Percentiles rank a stretch among this genome's conserved stretches.
These are phyloP conservation scores for Notocelia uddmanniana DNA, from an alignment of 2,888 invertebrate species.

Conservation along the genomic window DNA sequence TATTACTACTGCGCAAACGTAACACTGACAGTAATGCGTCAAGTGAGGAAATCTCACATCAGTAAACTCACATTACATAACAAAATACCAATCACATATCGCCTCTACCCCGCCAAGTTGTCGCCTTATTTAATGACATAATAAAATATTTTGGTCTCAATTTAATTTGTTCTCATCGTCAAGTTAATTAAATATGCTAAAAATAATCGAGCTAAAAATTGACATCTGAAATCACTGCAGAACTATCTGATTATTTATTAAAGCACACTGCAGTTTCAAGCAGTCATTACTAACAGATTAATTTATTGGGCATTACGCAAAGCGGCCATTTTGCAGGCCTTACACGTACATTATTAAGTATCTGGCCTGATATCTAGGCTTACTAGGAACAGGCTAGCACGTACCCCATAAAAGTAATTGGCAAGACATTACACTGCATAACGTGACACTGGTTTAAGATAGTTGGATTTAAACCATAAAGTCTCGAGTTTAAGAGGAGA, in stretches of 20 bases:
- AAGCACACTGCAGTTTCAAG: conserved; percentile 16
- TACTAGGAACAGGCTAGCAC: conserved; percentile 26
- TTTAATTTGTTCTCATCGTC: too few relatives aligned
- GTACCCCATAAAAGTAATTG: conserved; percentile 33
- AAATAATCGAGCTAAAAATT: neutral
- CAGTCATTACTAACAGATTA: conserved; percentile 33
- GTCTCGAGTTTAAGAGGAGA: too few relatives aligned
- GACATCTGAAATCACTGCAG: neutral
- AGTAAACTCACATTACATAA: too few relatives aligned
- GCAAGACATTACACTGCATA: conserved; percentile 22
- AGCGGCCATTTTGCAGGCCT: conserved; percentile 15
- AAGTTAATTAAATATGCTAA: too few relatives aligned
- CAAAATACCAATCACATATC: too few relatives aligned
- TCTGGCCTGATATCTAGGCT: conserved; percentile 23
- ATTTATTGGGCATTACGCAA: conserved; percentile 23
- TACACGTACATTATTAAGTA: conserved; percentile 43
- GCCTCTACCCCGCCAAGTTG: too few relatives aligned
- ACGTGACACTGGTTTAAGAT: conserved; percentile 23
- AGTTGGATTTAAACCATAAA: neutral
- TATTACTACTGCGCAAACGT: too few relatives aligned
- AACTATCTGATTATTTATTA: conserved; percentile 15
- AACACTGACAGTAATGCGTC: too few relatives aligned
- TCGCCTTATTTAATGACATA: too few relatives aligned
- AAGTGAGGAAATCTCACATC: too few relatives aligned
- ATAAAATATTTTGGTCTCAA: too few relatives aligned